Percentiles rank a stretch among this genome's conserved stretches.
Evolutionary conservation across 2,797 vertebrate genomes (phyloP).

Genomic region (Periophthalmus magnuspinnatus): DNA sequence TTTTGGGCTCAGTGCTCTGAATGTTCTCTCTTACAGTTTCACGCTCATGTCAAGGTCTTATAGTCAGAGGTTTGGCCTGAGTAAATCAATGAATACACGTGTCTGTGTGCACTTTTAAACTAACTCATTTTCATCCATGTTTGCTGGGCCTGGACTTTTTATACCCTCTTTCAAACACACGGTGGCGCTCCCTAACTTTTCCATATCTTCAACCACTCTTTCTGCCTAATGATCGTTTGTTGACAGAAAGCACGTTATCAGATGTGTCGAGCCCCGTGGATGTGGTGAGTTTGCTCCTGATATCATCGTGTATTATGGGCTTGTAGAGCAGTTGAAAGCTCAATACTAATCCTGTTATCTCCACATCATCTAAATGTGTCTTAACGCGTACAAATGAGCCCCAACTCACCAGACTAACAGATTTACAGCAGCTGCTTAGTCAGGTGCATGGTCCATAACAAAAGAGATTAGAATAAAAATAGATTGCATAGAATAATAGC

Average conservation of each 20-base stretch:
- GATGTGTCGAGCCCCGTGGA: conserved; percentile 41
- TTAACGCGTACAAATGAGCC: conserved; percentile 38
- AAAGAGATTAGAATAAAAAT: background rate
- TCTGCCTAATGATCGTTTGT: conserved; percentile 51
- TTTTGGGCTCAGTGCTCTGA: too few species aligned
- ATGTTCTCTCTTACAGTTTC: too few species aligned
- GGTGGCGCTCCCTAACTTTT: conserved; percentile 12
- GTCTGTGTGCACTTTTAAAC: too few species aligned
- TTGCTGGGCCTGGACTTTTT: too few species aligned
- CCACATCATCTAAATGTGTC: conserved; percentile 26
- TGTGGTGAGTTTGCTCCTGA: conserved; percentile 39
- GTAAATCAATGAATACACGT: too few species aligned
- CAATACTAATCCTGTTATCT: conserved; percentile 29
- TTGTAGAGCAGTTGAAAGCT: conserved; percentile 27
- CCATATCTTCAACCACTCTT: background rate
- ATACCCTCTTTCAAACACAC: conserved; percentile 3
- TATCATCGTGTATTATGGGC: conserved; percentile 31
- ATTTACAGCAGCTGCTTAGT: conserved; percentile 20
- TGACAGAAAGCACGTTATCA: conserved; percentile 57
- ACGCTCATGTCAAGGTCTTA: too few species aligned
- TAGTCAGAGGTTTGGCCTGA: too few species aligned
- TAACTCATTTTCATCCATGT: background rate
- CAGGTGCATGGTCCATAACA: background rate
- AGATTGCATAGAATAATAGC: background rate
- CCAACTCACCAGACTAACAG: conserved; percentile 29